A percentile compares a stretch with the other conserved stretches of the same genome.
Evolutionary conservation across 2,113 vertebrate species (phyloP).

Genomic region (Oryzias celebensis): DNA sequence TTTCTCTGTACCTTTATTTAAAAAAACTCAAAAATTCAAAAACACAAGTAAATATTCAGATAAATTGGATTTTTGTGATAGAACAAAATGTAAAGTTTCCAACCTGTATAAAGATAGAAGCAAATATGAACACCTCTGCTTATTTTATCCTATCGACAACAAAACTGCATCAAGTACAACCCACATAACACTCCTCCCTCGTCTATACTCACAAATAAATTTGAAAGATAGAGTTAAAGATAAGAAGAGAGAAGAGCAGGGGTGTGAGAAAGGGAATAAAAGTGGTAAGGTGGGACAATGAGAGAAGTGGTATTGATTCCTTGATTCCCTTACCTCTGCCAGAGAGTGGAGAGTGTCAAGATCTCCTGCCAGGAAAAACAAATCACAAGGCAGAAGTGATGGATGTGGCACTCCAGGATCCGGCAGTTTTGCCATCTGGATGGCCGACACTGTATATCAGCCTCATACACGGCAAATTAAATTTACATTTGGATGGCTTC

Average conservation of each 20-base stretch:
- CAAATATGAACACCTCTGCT: slow-evolving; percentile 49
- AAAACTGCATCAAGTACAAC: slow-evolving; percentile 59
- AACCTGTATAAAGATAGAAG: slow-evolving; percentile 31
- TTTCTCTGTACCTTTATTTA: neutral
- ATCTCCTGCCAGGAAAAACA: slow-evolving; percentile 79
- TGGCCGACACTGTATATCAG: slow-evolving; percentile 75
- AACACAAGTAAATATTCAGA: slow-evolving; percentile 5
- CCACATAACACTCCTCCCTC: slow-evolving; percentile 49
- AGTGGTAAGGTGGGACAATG: slow-evolving; percentile 43
- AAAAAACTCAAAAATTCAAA: slow-evolving; percentile 15
- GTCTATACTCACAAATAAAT: slow-evolving; percentile 56
- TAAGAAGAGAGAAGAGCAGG: slow-evolving; percentile 15
- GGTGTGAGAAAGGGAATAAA: slow-evolving; percentile 28
- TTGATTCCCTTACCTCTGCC: slow-evolving; percentile 73
- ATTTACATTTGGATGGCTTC: slow-evolving; percentile 77
- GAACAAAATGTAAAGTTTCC: slow-evolving; percentile 19
- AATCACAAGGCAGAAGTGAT: slow-evolving; percentile 79
- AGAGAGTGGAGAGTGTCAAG: slow-evolving; percentile 73
- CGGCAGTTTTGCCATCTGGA: slow-evolving; percentile 75
- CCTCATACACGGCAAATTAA: slow-evolving; percentile 77
- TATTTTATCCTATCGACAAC: slow-evolving; percentile 49
- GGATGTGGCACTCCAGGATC: slow-evolving; percentile 79
- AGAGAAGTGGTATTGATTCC: slow-evolving; percentile 74
- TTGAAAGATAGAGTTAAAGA: slow-evolving; percentile 48
- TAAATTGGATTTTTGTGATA: slow-evolving; percentile 10